A percentile compares a stretch with the other conserved stretches of the same genome.
phyloP scores from a whole-genome alignment of 1,140 invertebrate genomes.

The Venturia canescens region DNA sequence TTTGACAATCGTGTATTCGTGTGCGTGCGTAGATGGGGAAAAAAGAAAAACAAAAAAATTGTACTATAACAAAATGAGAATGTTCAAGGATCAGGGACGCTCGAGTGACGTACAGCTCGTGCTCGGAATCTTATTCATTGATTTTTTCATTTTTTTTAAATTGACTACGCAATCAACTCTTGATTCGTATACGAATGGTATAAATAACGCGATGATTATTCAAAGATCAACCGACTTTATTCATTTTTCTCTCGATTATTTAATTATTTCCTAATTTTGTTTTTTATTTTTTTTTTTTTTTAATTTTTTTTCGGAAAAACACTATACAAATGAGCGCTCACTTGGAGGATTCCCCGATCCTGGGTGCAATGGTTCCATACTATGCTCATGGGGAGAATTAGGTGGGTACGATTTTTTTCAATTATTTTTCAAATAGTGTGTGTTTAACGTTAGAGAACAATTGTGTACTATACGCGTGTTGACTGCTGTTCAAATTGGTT shows the following conservation, averaged over 20 bases:
- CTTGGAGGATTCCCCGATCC: constrained; percentile 55
- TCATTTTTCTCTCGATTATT: too few species aligned
- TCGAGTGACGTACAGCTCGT: constrained; percentile 49
- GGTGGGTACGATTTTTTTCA: constrained; percentile 60
- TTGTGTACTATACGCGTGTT: constrained; percentile 21
- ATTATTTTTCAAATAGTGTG: constrained; percentile 37
- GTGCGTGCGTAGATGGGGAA: constrained; percentile 65
- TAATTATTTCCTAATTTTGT: background rate
- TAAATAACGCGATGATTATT: background rate
- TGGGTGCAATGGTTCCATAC: constrained; percentile 67
- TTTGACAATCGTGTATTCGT: constrained; percentile 63
- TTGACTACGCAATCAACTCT: background rate
- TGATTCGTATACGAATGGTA: background rate
- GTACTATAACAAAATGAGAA: constrained; percentile 74
- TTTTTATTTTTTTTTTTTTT: background rate
- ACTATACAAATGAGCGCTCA: background rate
- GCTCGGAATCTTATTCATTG: constrained; percentile 48
- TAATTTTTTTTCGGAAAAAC: background rate
- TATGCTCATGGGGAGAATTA: constrained; percentile 69
- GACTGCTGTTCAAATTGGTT: background rate
- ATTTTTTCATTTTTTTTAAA: background rate
- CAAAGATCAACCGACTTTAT: too few species aligned
- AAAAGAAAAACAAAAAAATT: constrained; percentile 75
- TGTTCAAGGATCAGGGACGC: constrained; percentile 34
- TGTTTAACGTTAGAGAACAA: background rate